These are phyloP conservation scores for Crematogaster levior DNA, from an alignment of 2,888 invertebrate genomes.

Conservation along the genomic window DNA sequence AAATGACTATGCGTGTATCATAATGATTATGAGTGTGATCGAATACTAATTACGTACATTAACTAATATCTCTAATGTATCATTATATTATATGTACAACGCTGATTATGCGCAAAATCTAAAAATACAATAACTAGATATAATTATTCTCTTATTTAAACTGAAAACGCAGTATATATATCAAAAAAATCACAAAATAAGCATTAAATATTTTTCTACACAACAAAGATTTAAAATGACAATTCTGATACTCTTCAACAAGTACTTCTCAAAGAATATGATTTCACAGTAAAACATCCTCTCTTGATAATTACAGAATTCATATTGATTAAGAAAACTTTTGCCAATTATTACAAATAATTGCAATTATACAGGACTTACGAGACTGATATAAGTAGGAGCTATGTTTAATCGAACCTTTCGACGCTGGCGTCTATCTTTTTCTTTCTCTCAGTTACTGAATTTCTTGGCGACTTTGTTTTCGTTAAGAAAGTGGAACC, in stretches of 20 bases:
- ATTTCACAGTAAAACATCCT: constrained; percentile 3
- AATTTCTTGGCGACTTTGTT: background rate
- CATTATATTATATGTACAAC: background rate
- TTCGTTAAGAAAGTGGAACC: constrained; percentile 21
- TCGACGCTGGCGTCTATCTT: background rate
- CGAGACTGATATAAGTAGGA: background rate
- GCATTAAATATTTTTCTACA: background rate
- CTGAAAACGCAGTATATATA: background rate
- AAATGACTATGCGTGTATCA: constrained; percentile 2
- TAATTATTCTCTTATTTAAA: background rate
- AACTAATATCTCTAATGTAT: background rate
- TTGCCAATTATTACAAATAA: constrained; percentile 11
- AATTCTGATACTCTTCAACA: background rate
- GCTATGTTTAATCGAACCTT: constrained; percentile 11
- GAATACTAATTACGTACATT: constrained; percentile 1
- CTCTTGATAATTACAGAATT: constrained; percentile 8
- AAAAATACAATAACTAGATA: background rate
- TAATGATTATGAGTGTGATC: background rate
- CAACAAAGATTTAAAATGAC: background rate
- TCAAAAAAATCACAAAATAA: background rate
- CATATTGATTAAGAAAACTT: background rate
- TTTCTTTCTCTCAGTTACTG: background rate
- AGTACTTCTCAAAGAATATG: background rate
- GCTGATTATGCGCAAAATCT: background rate
- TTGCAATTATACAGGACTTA: constrained; percentile 33